Evolutionary conservation across 2,888 invertebrate species (phyloP), one percentile per base, ranked within the genome.

Genomic region (Sphinx pinastri): DNA sequence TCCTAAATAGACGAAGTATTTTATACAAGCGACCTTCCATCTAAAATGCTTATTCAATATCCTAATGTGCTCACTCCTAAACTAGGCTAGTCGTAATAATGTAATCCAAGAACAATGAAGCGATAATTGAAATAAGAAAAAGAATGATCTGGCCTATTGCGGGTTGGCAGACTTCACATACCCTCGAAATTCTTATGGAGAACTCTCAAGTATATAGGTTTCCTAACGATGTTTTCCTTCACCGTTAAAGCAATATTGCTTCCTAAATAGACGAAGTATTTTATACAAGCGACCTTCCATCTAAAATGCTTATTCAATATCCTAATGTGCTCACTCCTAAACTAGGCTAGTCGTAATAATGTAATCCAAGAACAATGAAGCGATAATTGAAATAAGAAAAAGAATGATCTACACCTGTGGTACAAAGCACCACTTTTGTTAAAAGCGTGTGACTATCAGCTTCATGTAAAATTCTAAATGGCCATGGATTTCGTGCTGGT

Each of bases 51-150:
- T 60, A 16, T 54, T 2, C n/a, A 16, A 19, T 12, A 10, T 19
- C 3, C 0, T 2, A 11, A 55, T 16, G 55, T 19, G 19, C 11
- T 13, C 8, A 54, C 7, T 19, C 31, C 25, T 45, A 55, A 54
- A 14, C 63, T 63, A 25, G 2, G 25, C 16, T 10, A 52, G 14
- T 54, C 11, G 54, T 16, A 52, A 69, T 45, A 59, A 60, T 47
- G 60, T 5, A 11, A 47, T n/a, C n/a, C 63, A 54, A 52, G 52
- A 69, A 69, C 69, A 69, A 69, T 69, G 69, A 69, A 52, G 16
- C 12, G 54, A 69, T 38, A 38, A 60, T 38, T 19, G 31, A 16
- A n/a, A 52, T 58, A 67, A 66, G 14, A 66, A 67, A 71, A n/a
- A 10, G 19, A 69, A 51, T 25, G 13, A 68, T 16, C n/a, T 25